Percentiles rank a stretch among this genome's conserved stretches.
phyloP scores from a whole-genome alignment of 2,888 invertebrate genomes.

The Strigamia maritima region DNA sequence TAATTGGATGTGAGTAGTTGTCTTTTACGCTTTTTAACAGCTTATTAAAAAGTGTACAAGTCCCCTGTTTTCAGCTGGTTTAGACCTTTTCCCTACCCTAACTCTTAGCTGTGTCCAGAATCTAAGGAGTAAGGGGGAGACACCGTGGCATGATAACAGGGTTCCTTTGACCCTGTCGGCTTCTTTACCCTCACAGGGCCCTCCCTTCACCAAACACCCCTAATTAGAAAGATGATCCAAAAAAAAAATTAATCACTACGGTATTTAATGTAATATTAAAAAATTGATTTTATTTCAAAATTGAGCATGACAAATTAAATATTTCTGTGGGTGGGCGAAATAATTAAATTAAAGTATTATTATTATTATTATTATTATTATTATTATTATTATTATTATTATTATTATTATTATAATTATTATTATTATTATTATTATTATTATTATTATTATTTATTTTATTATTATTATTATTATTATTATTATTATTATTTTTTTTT shows the following conservation, averaged over 20 bases:
- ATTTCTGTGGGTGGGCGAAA: neutral
- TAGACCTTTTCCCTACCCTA: neutral
- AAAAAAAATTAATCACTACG: too few species aligned
- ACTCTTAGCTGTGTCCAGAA: neutral
- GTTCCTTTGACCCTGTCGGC: constrained; percentile 27
- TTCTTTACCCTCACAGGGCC: neutral
- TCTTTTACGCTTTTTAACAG: neutral
- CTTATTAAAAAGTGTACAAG: neutral
- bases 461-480: too few species aligned
- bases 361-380: too few species aligned
- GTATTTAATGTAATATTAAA: too few species aligned
- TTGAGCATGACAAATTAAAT: neutral
- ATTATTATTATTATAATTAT: too few species aligned
- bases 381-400: too few species aligned
- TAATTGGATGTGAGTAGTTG: constrained; percentile 20
- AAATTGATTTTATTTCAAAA: neutral
- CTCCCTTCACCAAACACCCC: neutral
- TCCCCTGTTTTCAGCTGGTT: neutral
- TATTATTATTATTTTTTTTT: too few species aligned
- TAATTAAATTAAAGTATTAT: too few species aligned
- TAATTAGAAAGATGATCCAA: neutral
- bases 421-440: too few species aligned
- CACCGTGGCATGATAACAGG: neutral
- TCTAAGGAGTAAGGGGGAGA: neutral
- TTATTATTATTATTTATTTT: too few species aligned